Conservation (phyloP, 2,888 invertebrate species). For the Apamea monoglypha region DNA sequence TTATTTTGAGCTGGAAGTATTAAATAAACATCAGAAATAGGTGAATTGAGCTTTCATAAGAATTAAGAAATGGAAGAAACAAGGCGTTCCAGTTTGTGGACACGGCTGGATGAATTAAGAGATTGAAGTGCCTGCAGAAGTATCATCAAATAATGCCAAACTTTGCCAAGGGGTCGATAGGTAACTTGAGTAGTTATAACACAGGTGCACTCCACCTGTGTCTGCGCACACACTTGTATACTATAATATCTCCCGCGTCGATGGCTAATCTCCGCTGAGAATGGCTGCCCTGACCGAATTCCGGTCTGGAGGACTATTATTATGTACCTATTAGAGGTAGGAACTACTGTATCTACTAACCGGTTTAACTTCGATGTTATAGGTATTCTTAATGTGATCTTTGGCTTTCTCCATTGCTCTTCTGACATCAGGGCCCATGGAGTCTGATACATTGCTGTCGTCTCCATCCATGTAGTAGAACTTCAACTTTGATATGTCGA, state of each 20-base stretch:
- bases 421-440: slow-evolving; percentile 91
- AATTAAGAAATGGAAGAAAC: background rate
- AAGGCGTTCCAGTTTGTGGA: background rate
- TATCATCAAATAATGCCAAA: background rate
- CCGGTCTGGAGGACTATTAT: background rate
- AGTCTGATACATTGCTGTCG: slow-evolving; percentile 91
- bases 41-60: background rate
- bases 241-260: background rate
- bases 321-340: background rate
- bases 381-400: slow-evolving; percentile 88
- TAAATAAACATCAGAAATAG: background rate
- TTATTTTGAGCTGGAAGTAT: slow-evolving; percentile 89
- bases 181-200: too few relatives aligned
- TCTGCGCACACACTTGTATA: too few relatives aligned
- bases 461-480: slow-evolving; percentile 96
- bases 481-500: slow-evolving; percentile 91
- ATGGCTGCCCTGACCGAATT: too few relatives aligned
- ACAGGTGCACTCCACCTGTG: too few relatives aligned
- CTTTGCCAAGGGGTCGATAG: too few relatives aligned
- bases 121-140: background rate
- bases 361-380: slow-evolving; percentile 90
- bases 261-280: too few relatives aligned
- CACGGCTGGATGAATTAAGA: background rate
- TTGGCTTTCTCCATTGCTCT: slow-evolving; percentile 89
- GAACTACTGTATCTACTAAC: slow-evolving; percentile 75